Evolutionary conservation across 2,888 invertebrate species (phyloP).

Genomic region (Scaptomyza polygonia): DNA sequence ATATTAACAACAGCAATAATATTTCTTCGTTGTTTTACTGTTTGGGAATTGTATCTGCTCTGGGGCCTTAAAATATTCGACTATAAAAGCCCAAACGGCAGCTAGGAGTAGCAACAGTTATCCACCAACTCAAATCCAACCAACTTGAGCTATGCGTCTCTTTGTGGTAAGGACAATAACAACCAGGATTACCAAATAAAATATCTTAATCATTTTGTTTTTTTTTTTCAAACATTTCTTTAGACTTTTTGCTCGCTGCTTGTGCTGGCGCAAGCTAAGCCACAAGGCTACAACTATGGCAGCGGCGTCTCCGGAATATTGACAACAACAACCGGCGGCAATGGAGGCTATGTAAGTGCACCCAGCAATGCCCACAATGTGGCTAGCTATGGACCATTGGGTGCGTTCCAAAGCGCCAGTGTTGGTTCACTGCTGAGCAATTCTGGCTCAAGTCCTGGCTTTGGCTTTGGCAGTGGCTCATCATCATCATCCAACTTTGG

Average conservation of each 20-base stretch:
- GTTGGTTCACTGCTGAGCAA: conserved; percentile 59
- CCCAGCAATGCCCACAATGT: conserved; percentile 55
- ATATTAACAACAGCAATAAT: conserved; percentile 13
- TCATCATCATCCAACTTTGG: conserved; percentile 8
- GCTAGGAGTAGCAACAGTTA: conserved; percentile 72
- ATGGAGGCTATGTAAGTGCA: conserved; percentile 36
- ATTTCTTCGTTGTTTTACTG: no score
- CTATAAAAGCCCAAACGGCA: conserved; percentile 72
- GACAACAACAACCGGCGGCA: conserved; percentile 19
- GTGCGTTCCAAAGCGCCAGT: conserved; percentile 59
- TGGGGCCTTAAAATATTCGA: conserved; percentile 39
- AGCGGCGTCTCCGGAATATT: conserved; percentile 69
- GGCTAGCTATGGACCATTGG: conserved; percentile 65
- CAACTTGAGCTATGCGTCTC: conserved; percentile 67
- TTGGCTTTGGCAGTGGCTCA: not conserved
- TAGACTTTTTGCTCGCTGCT: conserved; percentile 70
- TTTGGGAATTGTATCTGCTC: no score
- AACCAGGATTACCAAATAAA: conserved; percentile 36
- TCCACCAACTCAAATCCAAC: conserved; percentile 57
- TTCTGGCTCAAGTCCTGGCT: conserved; percentile 20
- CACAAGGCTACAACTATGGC: conserved; percentile 78
- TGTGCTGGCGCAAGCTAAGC: conserved; percentile 71
- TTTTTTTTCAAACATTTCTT: conserved; percentile 4
- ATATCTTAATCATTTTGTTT: conserved; percentile 1
- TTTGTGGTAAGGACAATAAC: conserved; percentile 71